Percentiles rank a stretch among this genome's conserved stretches.
Conservation (phyloP, 2,888 invertebrate genomes). For the Drosophila mercatorum region DNA sequence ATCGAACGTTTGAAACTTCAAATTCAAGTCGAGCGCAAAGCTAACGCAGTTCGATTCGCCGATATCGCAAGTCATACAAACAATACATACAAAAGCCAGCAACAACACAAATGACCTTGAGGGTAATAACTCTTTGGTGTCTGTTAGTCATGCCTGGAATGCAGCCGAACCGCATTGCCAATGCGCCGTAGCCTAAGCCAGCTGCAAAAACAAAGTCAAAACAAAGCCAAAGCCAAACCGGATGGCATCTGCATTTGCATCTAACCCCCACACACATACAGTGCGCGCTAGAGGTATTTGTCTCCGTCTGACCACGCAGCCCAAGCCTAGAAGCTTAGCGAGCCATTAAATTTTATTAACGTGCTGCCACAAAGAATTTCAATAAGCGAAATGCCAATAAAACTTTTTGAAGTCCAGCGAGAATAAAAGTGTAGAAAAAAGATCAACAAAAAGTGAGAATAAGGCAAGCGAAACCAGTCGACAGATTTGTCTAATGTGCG, state of each 20-base stretch:
- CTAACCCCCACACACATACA: slow-evolving; percentile 44
- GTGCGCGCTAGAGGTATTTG: slow-evolving; percentile 33
- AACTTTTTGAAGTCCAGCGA: slow-evolving; percentile 21
- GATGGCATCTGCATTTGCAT: slow-evolving; percentile 72
- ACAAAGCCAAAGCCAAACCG: slow-evolving; percentile 70
- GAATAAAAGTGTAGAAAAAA: slow-evolving; percentile 7
- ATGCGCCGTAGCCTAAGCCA: slow-evolving; percentile 34
- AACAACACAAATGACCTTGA: slow-evolving; percentile 67
- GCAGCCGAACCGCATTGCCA: slow-evolving; percentile 73
- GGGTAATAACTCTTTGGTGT: slow-evolving; percentile 74
- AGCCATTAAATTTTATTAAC: slow-evolving; percentile 46
- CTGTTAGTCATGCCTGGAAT: slow-evolving; percentile 75
- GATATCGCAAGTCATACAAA: slow-evolving; percentile 40
- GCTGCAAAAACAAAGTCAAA: slow-evolving; percentile 44
- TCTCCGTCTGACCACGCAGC: slow-evolving; percentile 17
- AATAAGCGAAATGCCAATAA: slow-evolving; percentile 67
- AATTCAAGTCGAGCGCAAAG: slow-evolving; percentile 9
- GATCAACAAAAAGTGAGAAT: slow-evolving; percentile 62
- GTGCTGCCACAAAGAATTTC: slow-evolving; percentile 57
- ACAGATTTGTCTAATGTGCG: slow-evolving; percentile 68
- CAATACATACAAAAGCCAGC: slow-evolving; percentile 3
- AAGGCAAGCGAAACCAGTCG: slow-evolving; percentile 67
- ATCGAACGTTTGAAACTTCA: slow-evolving; percentile 4
- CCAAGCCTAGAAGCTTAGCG: slow-evolving; percentile 26
- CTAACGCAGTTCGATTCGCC: slow-evolving; percentile 22